Conservation (phyloP, 2,113 vertebrate species). For the Cichladusa arquata region DNA sequence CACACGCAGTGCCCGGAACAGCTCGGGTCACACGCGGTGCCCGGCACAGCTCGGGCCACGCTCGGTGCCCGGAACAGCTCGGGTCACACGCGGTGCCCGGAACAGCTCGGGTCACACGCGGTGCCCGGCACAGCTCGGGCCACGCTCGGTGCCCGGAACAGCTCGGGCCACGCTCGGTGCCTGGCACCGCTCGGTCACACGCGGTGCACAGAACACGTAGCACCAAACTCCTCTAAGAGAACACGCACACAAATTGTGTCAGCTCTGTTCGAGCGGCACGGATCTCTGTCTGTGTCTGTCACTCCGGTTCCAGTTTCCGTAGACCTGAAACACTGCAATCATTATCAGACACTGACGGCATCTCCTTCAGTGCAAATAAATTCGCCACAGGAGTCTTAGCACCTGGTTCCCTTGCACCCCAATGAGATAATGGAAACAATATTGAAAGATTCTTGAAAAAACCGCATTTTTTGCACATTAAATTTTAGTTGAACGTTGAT, state of each 20-base stretch:
- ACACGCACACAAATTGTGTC: accelerated
- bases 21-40: no score
- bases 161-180: no score
- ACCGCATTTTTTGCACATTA: not conserved
- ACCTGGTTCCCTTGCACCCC: not conserved
- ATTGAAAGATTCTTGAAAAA: not conserved
- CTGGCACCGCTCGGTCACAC: no score
- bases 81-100: no score
- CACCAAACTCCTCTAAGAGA: accelerated
- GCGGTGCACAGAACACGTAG: accelerated
- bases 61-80: no score
- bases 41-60: no score
- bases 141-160: no score
- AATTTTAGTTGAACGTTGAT: not conserved
- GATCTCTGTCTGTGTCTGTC: accelerated
- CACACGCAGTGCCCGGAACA: no score
- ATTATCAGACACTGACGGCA: accelerated
- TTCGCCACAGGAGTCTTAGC: accelerated
- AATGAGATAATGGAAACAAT: not conserved
- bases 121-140: no score
- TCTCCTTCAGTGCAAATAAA: accelerated
- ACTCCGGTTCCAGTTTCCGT: accelerated
- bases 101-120: no score
- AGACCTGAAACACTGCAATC: accelerated
- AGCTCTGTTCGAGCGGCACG: accelerated